phyloP scores from a whole-genome alignment of 2,797 vertebrate species.

The Merluccius polli region DNA sequence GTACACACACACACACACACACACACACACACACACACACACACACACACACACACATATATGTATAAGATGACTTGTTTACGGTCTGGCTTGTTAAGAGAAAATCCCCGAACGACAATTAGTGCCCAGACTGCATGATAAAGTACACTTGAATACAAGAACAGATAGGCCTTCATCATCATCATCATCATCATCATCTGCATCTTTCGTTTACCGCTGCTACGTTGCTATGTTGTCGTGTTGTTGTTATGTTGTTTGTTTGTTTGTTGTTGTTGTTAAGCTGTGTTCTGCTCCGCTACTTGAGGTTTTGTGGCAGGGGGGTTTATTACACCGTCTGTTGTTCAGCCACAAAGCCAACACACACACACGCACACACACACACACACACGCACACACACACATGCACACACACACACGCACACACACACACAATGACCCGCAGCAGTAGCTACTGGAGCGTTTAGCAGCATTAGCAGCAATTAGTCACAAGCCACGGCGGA shows the following conservation, averaged over 20 bases:
- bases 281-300: conserved; percentile 31
- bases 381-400: conserved; percentile 12
- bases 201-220: no score
- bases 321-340: conserved; percentile 66
- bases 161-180: not conserved
- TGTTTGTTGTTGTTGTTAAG: conserved; percentile 36
- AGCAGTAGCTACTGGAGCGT: not conserved
- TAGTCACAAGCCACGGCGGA: not conserved
- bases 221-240: no score
- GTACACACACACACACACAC: not conserved
- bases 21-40: no score
- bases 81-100: no score
- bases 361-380: conserved; percentile 1
- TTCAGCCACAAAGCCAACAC: conserved; percentile 55
- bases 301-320: conserved; percentile 43
- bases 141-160: conserved; percentile 8
- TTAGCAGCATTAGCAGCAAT: conserved; percentile 1
- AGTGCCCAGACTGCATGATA: conserved; percentile 41
- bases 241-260: conserved; percentile 35
- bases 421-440: conserved; percentile 42
- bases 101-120: conserved; percentile 32
- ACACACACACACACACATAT: no score
- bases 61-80: no score
- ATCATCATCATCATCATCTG: not conserved
- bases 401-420: conserved; percentile 19